Percentiles rank a stretch among this genome's conserved stretches.
phyloP scores from a whole-genome alignment of 2,113 vertebrate genomes.

The Acinonyx jubatus region DNA sequence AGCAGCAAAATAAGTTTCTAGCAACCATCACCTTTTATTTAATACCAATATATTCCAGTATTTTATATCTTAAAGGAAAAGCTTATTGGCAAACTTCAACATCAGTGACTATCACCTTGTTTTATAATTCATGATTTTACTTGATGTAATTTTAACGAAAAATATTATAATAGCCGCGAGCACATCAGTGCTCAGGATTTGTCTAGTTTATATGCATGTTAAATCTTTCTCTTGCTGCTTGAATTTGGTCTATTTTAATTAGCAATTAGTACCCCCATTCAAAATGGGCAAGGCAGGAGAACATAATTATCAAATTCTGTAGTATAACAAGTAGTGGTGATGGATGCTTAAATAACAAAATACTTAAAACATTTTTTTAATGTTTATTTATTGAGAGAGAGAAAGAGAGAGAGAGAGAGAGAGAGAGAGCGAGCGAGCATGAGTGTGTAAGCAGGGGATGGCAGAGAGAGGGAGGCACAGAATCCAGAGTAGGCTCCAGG shows the following conservation, averaged over 20 bases:
- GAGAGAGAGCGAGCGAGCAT: too few species aligned
- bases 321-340: not conserved
- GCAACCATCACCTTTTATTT: not conserved
- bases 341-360: slow-evolving; percentile 31
- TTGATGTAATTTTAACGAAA: not conserved
- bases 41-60: not conserved
- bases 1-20: not conserved
- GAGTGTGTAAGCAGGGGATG: too few species aligned
- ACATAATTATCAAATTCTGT: not conserved
- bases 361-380: not conserved
- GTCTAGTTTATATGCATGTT: slow-evolving; percentile 4
- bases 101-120: not conserved
- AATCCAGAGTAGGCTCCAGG: too few species aligned
- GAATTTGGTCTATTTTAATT: not conserved
- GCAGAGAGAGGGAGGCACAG: too few species aligned
- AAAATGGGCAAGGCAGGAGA: not conserved
- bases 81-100: not conserved
- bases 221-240: not conserved
- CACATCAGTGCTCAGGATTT: not conserved
- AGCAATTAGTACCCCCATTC: not conserved
- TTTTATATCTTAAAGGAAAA: not conserved
- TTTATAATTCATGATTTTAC: slow-evolving; percentile 12
- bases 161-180: not conserved
- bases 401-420: too few species aligned
- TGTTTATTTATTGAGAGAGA: too few species aligned